A percentile compares a stretch with the other conserved stretches of the same genome.
phyloP scores from a whole-genome alignment of 2,113 vertebrate genomes.

The Erpornis zantholeuca region DNA sequence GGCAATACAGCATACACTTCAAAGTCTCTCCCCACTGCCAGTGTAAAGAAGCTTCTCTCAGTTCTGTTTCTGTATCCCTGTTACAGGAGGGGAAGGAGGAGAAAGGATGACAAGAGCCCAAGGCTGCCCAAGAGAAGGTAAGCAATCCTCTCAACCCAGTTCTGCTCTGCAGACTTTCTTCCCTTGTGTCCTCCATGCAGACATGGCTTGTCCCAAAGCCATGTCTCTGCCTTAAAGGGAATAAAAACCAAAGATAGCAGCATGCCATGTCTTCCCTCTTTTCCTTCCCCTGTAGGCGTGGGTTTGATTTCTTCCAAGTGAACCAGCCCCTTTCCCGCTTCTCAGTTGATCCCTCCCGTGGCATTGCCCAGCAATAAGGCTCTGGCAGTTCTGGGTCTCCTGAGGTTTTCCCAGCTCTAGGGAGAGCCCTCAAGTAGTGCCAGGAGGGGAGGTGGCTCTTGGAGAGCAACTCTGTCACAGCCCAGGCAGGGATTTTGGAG shows the following conservation, averaged over 20 bases:
- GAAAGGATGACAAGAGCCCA: slow-evolving; percentile 97
- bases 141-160: background rate
- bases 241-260: background rate
- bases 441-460: background rate
- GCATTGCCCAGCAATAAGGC: background rate
- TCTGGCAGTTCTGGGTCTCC: background rate
- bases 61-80: background rate
- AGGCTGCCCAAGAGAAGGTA: slow-evolving; percentile 93
- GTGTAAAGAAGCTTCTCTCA: background rate
- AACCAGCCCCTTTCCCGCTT: background rate
- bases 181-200: background rate
- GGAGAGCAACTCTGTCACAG: background rate
- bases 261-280: background rate
- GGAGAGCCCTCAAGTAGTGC: background rate
- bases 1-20: background rate
- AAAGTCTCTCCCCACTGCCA: background rate
- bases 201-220: background rate
- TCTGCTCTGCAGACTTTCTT: background rate
- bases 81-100: slow-evolving; percentile 88
- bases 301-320: background rate
- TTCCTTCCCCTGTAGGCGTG: background rate
- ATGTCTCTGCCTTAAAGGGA: background rate
- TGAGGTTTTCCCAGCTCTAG: background rate
- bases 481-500: background rate
- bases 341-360: background rate